These are phyloP conservation scores for Drosophila crucigera DNA, from an alignment of 2,888 invertebrate species.

Conservation along the genomic window DNA sequence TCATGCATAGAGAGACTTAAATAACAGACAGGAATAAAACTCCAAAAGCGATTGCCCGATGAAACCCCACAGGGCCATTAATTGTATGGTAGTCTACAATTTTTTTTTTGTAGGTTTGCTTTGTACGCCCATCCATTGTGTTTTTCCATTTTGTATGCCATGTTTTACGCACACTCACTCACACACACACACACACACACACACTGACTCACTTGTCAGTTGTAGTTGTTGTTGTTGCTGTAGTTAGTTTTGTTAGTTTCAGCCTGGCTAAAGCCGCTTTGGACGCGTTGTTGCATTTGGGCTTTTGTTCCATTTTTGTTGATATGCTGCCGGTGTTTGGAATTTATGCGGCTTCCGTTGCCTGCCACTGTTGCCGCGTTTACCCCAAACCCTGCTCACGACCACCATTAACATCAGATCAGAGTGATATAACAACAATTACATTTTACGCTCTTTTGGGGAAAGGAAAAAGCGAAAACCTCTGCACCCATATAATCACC, in stretches of 20 bases:
- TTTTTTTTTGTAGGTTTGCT: constrained; percentile 20
- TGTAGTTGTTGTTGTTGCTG: constrained; percentile 26
- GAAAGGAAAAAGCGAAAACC: neutral
- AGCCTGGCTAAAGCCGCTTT: constrained; percentile 69
- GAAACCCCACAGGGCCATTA: constrained; percentile 82
- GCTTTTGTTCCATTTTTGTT: constrained; percentile 55
- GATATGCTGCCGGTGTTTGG: constrained; percentile 71
- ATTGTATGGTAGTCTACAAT: constrained; percentile 72
- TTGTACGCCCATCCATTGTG: constrained; percentile 42
- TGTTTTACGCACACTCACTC: constrained; percentile 36
- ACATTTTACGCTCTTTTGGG: constrained; percentile 47
- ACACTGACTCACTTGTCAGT: constrained; percentile 1
- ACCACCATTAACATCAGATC: constrained; percentile 22
- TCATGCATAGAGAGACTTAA: constrained; percentile 19
- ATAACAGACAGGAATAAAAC: constrained; percentile 41
- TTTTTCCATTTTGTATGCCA: constrained; percentile 42
- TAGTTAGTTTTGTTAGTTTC: constrained; percentile 65
- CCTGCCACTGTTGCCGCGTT: constrained; percentile 14
- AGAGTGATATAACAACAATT: constrained; percentile 41
- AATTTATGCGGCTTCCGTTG: constrained; percentile 78
- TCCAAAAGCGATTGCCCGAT: constrained; percentile 56
- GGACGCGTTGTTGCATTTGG: constrained; percentile 59
- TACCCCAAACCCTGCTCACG: constrained; percentile 8
- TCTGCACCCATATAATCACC: neutral
- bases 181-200: constrained; percentile 18